phyloP scores from a whole-genome alignment of 2,888 invertebrate species.

The Acanthosoma haemorrhoidale region DNA sequence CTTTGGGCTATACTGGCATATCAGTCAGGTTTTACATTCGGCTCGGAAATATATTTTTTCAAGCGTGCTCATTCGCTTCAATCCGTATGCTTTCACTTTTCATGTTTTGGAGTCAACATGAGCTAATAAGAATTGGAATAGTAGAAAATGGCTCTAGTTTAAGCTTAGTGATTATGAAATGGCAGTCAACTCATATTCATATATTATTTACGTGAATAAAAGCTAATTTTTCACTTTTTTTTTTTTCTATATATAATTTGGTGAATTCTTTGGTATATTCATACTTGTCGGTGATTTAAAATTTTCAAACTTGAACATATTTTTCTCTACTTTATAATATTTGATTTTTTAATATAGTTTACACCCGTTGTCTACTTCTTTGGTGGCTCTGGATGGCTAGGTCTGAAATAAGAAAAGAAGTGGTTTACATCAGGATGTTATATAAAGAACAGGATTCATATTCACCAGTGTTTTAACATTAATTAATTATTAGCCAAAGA shows the following conservation, averaged over 20 bases:
- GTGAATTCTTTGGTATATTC: conserved; percentile 8
- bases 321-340: background rate
- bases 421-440: too few species aligned
- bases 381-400: background rate
- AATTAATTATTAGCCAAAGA: too few species aligned
- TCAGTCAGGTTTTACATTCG: conserved; percentile 25
- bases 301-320: background rate
- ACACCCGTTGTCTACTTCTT: background rate
- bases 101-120: background rate
- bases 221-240: background rate
- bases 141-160: conserved; percentile 15
- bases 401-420: background rate
- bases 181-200: background rate
- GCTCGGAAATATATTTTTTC: conserved; percentile 22
- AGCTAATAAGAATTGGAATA: background rate
- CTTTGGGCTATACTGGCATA: background rate
- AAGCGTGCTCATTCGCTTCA: background rate
- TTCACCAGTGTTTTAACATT: too few species aligned
- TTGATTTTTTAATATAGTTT: background rate
- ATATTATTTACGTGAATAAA: background rate
- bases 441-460: too few species aligned
- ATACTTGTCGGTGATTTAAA: background rate
- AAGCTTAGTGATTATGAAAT: background rate
- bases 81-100: background rate
- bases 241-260: background rate